phyloP scores from a whole-genome alignment of 2,113 vertebrate species.

The Charadrius vociferus region DNA sequence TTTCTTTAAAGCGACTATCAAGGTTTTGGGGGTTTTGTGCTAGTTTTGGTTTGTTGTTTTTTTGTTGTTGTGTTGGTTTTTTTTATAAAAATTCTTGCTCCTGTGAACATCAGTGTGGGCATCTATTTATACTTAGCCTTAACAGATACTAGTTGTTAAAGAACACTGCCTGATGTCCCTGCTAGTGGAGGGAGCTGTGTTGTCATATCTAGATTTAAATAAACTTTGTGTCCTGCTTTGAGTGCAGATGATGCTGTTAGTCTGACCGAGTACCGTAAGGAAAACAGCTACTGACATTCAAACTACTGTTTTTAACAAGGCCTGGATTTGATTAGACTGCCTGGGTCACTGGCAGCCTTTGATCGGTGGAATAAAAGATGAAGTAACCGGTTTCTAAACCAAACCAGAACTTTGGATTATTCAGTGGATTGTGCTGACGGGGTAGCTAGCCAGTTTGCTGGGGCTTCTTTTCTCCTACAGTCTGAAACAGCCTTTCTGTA shows the following conservation, averaged over 20 bases:
- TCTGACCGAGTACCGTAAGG: not conserved
- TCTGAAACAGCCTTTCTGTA: not conserved
- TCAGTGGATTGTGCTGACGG: not conserved
- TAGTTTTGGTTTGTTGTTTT: not conserved
- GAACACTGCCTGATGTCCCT: not conserved
- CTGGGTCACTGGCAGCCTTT: conserved; percentile 15
- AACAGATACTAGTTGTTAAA: not conserved
- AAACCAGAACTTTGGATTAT: not conserved
- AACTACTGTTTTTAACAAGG: conserved; percentile 7
- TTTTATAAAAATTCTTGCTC: not conserved
- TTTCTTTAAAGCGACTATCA: not conserved
- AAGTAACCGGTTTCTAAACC: conserved; percentile 42
- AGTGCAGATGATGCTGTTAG: not conserved
- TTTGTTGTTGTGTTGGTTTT: not conserved
- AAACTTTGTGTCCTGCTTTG: not conserved
- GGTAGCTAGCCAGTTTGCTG: not conserved
- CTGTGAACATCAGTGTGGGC: not conserved
- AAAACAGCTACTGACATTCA: not conserved
- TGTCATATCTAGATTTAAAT: not conserved
- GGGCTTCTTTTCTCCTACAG: not conserved
- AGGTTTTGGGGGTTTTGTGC: not conserved
- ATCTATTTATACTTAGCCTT: not conserved
- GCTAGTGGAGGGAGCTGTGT: not conserved
- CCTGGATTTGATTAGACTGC: conserved; percentile 23
- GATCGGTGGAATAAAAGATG: conserved; percentile 25